These are phyloP conservation scores for Auanema freiburgensis DNA, from an alignment of 2,888 invertebrate species.

Conservation along the genomic window DNA sequence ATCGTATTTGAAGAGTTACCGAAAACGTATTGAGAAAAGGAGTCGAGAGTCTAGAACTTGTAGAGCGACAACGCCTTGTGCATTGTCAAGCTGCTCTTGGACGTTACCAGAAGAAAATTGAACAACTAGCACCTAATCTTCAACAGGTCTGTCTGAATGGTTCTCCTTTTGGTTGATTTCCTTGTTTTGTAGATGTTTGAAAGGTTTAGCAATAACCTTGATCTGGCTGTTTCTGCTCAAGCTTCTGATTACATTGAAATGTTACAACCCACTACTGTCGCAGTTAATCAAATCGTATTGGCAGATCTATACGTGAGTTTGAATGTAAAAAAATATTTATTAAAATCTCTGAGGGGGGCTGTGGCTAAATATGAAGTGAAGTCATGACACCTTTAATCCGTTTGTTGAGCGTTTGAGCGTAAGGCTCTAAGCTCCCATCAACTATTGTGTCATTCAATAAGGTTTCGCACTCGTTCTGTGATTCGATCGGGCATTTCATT, in stretches of 20 bases:
- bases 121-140: constrained; percentile 46
- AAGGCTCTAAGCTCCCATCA: constrained; percentile 47
- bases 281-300: constrained; percentile 36
- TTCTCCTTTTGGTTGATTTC: not conserved
- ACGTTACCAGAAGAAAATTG: constrained; percentile 49
- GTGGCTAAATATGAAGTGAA: not conserved
- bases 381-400: not conserved
- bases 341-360: not conserved
- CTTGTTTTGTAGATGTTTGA: constrained; percentile 43
- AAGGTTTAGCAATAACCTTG: constrained; percentile 42
- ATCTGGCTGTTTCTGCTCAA: constrained; percentile 39
- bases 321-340: not conserved
- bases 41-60: constrained; percentile 48
- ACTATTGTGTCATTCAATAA: constrained; percentile 38
- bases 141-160: constrained; percentile 30
- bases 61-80: constrained; percentile 51
- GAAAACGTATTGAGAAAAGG: constrained; percentile 47
- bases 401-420: constrained; percentile 7
- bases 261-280: constrained; percentile 44
- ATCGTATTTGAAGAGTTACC: constrained; percentile 28
- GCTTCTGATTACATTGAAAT: constrained; percentile 41
- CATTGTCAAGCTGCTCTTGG: constrained; percentile 53
- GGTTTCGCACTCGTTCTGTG: constrained; percentile 48
- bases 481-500: constrained; percentile 69
- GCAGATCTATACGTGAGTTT: constrained; percentile 37